Conservation (phyloP, 2,113 vertebrate genomes). For the Myocastor coypus region DNA sequence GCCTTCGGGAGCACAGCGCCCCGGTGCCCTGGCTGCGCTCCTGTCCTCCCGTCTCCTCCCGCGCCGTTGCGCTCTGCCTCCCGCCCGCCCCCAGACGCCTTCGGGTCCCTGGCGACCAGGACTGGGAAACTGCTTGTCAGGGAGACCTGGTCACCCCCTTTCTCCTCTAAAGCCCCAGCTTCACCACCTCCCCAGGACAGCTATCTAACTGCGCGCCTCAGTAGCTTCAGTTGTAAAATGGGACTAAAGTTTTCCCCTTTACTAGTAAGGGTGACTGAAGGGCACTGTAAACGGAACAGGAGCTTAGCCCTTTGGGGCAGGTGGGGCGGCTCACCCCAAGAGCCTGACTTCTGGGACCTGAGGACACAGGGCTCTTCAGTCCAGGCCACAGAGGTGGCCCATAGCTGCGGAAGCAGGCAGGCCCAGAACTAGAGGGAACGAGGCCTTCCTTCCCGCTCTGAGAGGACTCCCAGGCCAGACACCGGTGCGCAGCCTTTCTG, state of each 20-base stretch:
- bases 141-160: not conserved
- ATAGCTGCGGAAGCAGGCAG: constrained; percentile 5
- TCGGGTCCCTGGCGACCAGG: not conserved
- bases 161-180: not conserved
- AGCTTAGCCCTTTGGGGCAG: not conserved
- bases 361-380: not conserved
- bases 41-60: not conserved
- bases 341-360: not conserved
- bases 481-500: not conserved
- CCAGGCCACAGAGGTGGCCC: not conserved
- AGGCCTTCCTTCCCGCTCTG: not conserved
- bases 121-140: not conserved
- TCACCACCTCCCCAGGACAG: not conserved
- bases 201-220: not conserved
- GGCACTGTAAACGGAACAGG: not conserved
- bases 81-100: not conserved
- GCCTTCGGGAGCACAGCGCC: constrained; percentile 71
- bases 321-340: not conserved
- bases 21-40: not conserved
- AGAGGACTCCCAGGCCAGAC: not conserved
- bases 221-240: not conserved
- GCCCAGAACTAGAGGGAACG: not conserved
- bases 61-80: not conserved
- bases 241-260: not conserved
- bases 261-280: not conserved